Conservation (phyloP, 2,888 invertebrate genomes). For the Apamea anceps region DNA sequence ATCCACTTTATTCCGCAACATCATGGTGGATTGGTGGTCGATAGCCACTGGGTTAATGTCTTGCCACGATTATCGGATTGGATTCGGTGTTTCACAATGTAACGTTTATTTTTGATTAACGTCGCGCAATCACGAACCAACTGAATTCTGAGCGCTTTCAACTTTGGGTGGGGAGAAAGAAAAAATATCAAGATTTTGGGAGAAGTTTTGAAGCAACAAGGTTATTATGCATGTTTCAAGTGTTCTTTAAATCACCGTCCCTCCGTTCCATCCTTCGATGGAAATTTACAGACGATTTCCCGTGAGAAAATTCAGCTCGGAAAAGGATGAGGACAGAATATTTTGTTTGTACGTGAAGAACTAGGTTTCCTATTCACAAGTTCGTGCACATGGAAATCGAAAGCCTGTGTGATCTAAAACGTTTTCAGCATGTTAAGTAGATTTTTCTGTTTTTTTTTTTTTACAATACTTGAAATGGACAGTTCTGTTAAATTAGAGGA, state of each 20-base stretch:
- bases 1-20: slow-evolving; percentile 68
- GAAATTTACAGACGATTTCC: slow-evolving; percentile 44
- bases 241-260: slow-evolving; percentile 40
- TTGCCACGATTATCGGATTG: slow-evolving; percentile 71
- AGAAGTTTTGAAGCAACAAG: slow-evolving; percentile 4
- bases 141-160: slow-evolving; percentile 50
- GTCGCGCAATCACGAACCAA: slow-evolving; percentile 66
- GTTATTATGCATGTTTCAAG: slow-evolving; percentile 35
- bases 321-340: slow-evolving; percentile 21
- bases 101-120: slow-evolving; percentile 66
- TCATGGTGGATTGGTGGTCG: slow-evolving; percentile 67
- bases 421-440: slow-evolving; percentile 42
- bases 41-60: slow-evolving; percentile 73
- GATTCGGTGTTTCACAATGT: slow-evolving; percentile 72
- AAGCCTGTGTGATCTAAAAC: slow-evolving; percentile 33
- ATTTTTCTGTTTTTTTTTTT: slow-evolving; percentile 27
- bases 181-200: slow-evolving; percentile 5
- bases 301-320: slow-evolving; percentile 39
- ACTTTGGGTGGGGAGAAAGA: slow-evolving; percentile 15
- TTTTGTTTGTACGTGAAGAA: slow-evolving; percentile 27
- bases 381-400: slow-evolving; percentile 46
- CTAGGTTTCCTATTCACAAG: slow-evolving; percentile 28
- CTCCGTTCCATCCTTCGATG: slow-evolving; percentile 30
- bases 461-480: slow-evolving; percentile 47
- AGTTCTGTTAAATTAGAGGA: slow-evolving; percentile 55